Evolutionary conservation across 1,140 invertebrate genomes (phyloP).

Genomic region (Heliconius himera): DNA sequence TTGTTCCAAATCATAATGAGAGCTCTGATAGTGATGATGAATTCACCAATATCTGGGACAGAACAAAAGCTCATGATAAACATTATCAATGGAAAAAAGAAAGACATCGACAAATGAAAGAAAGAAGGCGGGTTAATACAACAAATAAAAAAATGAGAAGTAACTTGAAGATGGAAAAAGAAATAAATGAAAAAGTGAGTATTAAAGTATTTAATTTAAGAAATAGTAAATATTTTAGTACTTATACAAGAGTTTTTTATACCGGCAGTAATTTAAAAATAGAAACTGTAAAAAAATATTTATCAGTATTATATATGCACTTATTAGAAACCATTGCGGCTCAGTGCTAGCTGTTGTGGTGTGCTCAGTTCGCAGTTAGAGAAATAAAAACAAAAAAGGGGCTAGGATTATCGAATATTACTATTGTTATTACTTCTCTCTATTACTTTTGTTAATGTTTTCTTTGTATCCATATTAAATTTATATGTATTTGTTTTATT

Average conservation of each 20-base stretch:
- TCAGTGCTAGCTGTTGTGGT: too few species aligned
- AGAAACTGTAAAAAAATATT: too few species aligned
- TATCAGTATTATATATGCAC: too few species aligned
- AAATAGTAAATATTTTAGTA: neutral
- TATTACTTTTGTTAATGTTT: too few species aligned
- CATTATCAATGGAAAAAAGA: conserved; percentile 78
- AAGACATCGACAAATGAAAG: conserved; percentile 67
- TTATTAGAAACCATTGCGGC: too few species aligned
- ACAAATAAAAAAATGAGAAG: conserved; percentile 59
- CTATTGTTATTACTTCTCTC: too few species aligned
- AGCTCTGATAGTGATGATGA: conserved; percentile 73
- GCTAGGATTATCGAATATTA: too few species aligned
- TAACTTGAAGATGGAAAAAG: conserved; percentile 49
- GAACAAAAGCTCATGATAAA: conserved; percentile 69
- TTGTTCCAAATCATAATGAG: conserved; percentile 47
- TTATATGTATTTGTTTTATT: conserved; percentile 27
- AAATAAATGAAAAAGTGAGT: conserved; percentile 69
- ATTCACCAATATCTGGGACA: conserved; percentile 74
- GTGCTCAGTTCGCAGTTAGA: too few species aligned
- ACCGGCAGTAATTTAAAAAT: too few species aligned
- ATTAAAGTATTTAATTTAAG: conserved; percentile 15
- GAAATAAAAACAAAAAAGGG: too few species aligned
- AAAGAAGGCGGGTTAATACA: conserved; percentile 67
- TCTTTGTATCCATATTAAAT: neutral
- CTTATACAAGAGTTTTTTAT: too few species aligned